Conservation (phyloP, 2,113 vertebrate species). For the Neolamprologus kungweensis region DNA sequence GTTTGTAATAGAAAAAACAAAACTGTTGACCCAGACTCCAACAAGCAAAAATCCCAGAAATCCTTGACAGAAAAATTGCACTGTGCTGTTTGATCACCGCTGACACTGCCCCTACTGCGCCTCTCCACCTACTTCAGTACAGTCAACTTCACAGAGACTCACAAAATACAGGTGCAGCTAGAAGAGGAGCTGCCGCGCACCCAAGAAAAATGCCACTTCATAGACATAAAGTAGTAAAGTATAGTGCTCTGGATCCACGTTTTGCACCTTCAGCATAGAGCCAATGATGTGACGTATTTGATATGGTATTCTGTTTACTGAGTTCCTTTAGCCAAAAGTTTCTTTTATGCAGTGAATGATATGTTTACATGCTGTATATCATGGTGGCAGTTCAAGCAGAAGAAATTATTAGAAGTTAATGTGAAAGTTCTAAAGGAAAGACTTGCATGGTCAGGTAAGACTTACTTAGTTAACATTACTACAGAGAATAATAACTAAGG, state of each 20-base stretch:
- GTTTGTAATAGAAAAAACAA: slow-evolving; percentile 41
- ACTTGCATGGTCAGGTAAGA: background rate
- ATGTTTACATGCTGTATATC: background rate
- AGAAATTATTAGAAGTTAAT: background rate
- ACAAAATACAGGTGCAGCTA: slow-evolving; percentile 37
- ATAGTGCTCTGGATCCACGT: background rate
- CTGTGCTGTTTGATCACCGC: slow-evolving; percentile 46
- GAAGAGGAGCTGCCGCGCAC: slow-evolving; percentile 12
- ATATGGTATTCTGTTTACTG: background rate
- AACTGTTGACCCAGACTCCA: slow-evolving; percentile 23
- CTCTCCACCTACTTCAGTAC: slow-evolving; percentile 37
- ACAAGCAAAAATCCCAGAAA: slow-evolving; percentile 28
- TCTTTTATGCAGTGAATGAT: background rate
- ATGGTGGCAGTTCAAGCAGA: background rate
- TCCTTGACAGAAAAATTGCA: slow-evolving; percentile 49
- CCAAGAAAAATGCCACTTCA: slow-evolving; percentile 28
- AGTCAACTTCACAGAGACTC: slow-evolving; percentile 54
- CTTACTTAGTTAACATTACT: background rate
- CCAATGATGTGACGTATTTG: background rate
- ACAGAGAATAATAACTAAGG: background rate
- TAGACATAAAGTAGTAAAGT: background rate
- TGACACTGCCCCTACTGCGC: slow-evolving; percentile 33
- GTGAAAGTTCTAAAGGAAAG: background rate
- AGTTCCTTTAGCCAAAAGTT: background rate
- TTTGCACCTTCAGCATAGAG: background rate